Evolutionary conservation across 2,888 invertebrate species (phyloP).

Genomic region (Glaucopsyche alexis): DNA sequence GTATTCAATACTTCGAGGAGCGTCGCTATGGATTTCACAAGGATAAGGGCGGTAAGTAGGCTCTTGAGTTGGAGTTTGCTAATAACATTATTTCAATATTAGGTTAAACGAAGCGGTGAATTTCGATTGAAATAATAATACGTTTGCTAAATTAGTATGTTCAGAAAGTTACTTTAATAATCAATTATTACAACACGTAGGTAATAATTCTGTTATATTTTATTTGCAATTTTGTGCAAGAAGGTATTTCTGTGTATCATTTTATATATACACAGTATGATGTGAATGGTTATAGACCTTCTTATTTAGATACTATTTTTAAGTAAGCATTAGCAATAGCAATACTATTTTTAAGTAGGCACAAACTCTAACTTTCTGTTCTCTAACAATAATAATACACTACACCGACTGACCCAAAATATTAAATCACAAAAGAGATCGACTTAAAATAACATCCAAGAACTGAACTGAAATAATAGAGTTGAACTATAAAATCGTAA

Average conservation of each 20-base stretch:
- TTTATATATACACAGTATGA: too few species aligned
- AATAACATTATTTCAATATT: conserved; percentile 55
- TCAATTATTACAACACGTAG: background rate
- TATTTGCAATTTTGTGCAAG: too few species aligned
- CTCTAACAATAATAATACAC: background rate
- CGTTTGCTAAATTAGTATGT: background rate
- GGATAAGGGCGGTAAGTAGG: conserved; percentile 33
- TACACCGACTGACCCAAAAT: background rate
- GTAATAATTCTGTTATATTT: background rate
- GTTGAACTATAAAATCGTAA: conserved; percentile 47
- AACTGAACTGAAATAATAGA: conserved; percentile 13
- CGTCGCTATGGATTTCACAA: background rate
- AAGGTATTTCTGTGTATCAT: too few species aligned
- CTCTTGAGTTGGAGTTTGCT: conserved; percentile 47
- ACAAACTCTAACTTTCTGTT: background rate
- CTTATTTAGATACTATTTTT: too few species aligned
- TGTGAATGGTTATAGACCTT: too few species aligned
- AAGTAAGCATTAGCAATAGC: background rate
- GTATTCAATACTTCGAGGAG: background rate
- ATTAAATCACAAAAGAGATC: background rate
- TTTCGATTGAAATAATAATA: conserved; percentile 30
- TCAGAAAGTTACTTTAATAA: background rate
- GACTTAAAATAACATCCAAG: background rate
- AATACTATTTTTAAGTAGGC: too few species aligned
- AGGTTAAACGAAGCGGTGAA: conserved; percentile 50